Conservation (phyloP, 2,888 invertebrate genomes). For the Nymphalis polychloros region DNA sequence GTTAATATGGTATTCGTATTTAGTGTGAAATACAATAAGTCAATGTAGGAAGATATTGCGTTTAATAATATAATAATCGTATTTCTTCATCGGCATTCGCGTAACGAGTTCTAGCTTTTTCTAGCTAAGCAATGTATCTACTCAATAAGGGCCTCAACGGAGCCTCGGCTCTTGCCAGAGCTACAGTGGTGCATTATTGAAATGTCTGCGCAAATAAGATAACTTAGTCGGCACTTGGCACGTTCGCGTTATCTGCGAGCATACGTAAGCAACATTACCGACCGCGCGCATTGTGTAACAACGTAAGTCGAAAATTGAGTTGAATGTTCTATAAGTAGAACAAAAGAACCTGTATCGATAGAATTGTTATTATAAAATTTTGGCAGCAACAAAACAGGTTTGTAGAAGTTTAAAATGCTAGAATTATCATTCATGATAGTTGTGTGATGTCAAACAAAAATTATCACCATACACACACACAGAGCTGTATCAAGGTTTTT, state of each 20-base stretch:
- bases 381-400: slow-evolving; percentile 2
- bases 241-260: neutral
- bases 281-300: slow-evolving; percentile 16
- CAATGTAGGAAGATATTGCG: neutral
- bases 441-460: too few species aligned
- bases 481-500: too few species aligned
- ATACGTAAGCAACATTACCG: slow-evolving; percentile 1
- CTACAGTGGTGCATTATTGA: neutral
- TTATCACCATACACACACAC: too few species aligned
- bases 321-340: slow-evolving; percentile 23
- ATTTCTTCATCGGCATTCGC: neutral
- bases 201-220: slow-evolving; percentile 15
- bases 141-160: neutral
- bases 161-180: neutral
- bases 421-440: too few species aligned
- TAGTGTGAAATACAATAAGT: too few species aligned
- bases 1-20: too few species aligned
- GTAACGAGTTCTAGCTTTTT: neutral
- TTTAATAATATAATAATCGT: neutral
- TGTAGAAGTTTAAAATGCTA: neutral
- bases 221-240: neutral
- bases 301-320: slow-evolving; percentile 24
- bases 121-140: neutral
- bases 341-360: slow-evolving; percentile 20
- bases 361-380: slow-evolving; percentile 17